Evolutionary conservation across 2,113 vertebrate genomes (phyloP).

Genomic region (Pollimyrus isidori): DNA sequence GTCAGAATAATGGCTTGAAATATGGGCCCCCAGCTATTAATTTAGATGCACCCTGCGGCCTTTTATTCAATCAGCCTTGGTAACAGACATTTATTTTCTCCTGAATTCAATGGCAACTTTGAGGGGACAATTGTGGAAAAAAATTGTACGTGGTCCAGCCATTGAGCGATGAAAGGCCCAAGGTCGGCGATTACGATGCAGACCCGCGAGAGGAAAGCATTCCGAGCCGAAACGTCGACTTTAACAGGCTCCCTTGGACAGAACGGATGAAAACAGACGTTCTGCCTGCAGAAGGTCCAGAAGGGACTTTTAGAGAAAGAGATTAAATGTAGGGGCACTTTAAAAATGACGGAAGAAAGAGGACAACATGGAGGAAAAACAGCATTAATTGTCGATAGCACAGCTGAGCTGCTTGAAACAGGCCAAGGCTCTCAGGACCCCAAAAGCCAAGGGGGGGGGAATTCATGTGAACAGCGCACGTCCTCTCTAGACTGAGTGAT

Average conservation of each 20-base stretch:
- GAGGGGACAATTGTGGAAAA: neutral
- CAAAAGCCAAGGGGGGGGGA: too few species aligned
- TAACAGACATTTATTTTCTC: constrained; percentile 3
- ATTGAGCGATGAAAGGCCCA: neutral
- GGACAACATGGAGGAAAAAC: neutral
- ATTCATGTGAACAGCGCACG: constrained; percentile 35
- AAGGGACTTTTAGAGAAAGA: neutral
- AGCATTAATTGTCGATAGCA: neutral
- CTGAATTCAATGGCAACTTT: neutral
- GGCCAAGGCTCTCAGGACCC: neutral
- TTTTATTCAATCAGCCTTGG: constrained; percentile 7
- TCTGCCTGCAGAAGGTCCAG: neutral
- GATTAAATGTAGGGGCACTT: neutral
- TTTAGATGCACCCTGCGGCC: neutral
- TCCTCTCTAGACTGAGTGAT: constrained; percentile 44
- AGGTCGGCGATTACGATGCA: neutral
- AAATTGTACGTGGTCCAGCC: neutral
- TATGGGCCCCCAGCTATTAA: neutral
- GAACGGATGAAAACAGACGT: neutral
- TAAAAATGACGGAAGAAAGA: neutral
- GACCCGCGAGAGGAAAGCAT: neutral
- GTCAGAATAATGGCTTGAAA: neutral
- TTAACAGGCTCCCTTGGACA: neutral
- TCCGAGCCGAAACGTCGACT: neutral
- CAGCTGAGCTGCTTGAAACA: neutral